Evolutionary conservation across 2,888 invertebrate species (phyloP).

Genomic region (Glaucopsyche alexis): DNA sequence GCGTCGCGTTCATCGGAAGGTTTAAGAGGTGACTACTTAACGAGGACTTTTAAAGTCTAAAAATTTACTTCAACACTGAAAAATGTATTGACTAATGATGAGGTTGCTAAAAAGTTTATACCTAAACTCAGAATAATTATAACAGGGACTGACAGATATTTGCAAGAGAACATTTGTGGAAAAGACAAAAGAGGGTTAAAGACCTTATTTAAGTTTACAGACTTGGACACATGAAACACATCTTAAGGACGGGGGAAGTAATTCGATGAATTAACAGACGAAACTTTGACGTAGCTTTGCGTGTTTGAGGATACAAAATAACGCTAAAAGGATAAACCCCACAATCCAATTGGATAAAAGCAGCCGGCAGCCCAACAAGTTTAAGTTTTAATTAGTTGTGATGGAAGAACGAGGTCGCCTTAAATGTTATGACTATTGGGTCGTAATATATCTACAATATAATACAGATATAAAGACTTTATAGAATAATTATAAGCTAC

Average conservation of each 20-base stretch:
- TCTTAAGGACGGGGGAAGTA: neutral
- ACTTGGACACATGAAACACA: constrained; percentile 5
- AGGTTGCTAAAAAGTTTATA: too few species aligned
- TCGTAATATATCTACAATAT: neutral
- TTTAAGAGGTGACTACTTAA: too few species aligned
- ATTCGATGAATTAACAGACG: constrained; percentile 14
- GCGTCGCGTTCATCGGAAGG: too few species aligned
- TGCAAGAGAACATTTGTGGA: neutral
- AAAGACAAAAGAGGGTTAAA: neutral
- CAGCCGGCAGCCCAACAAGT: neutral
- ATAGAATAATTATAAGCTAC: too few species aligned
- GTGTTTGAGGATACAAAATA: constrained; percentile 4
- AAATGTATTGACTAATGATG: too few species aligned
- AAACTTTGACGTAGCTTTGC: constrained; percentile 21
- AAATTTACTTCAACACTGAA: too few species aligned
- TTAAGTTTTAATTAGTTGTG: constrained; percentile 6
- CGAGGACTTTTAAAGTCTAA: too few species aligned
- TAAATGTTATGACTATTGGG: neutral
- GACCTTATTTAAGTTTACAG: neutral
- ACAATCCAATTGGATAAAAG: neutral
- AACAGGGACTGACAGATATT: too few species aligned
- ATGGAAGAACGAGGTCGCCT: neutral
- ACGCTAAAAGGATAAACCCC: neutral
- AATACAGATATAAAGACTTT: too few species aligned
- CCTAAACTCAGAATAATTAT: too few species aligned